phyloP scores from a whole-genome alignment of 2,113 vertebrate species.

The Elgaria multicarinata region DNA sequence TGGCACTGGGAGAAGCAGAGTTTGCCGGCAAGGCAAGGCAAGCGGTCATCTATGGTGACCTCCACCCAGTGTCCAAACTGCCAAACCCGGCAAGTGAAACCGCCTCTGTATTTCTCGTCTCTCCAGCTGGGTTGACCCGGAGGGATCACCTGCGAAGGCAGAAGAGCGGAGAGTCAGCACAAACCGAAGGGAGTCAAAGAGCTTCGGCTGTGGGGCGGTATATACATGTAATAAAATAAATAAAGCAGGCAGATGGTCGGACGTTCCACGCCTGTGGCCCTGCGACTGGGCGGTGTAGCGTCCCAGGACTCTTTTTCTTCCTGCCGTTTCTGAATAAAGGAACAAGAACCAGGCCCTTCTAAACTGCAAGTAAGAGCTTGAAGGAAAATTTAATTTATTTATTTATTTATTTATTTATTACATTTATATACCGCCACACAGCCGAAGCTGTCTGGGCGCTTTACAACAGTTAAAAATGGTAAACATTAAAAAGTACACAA shows the following conservation, averaged over 20 bases:
- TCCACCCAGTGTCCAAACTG: conserved; percentile 90
- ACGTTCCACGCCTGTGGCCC: too few relatives aligned
- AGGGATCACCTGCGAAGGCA: conserved; percentile 83
- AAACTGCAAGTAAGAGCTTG: neutral
- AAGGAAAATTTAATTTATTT: too few relatives aligned
- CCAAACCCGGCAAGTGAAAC: conserved; percentile 89
- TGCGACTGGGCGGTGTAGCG: too few relatives aligned
- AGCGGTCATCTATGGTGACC: conserved; percentile 88
- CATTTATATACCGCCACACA: too few relatives aligned
- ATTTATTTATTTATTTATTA: too few relatives aligned
- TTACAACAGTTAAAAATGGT: too few relatives aligned
- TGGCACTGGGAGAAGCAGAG: conserved; percentile 95
- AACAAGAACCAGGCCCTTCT: neutral
- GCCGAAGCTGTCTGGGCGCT: too few relatives aligned
- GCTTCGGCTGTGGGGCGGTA: too few relatives aligned
- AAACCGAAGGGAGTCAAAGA: neutral
- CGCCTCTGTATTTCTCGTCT: conserved; percentile 83
- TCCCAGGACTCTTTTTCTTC: neutral
- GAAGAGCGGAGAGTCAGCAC: neutral
- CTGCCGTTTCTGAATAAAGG: neutral
- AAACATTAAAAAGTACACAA: too few relatives aligned
- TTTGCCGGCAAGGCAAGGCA: conserved; percentile 89
- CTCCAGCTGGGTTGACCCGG: conserved; percentile 88
- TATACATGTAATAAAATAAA: too few relatives aligned
- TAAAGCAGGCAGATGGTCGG: neutral